These are phyloP conservation scores for Hirtodrosophila trivittata DNA, from an alignment of 2,888 invertebrate genomes.

Conservation along the genomic window DNA sequence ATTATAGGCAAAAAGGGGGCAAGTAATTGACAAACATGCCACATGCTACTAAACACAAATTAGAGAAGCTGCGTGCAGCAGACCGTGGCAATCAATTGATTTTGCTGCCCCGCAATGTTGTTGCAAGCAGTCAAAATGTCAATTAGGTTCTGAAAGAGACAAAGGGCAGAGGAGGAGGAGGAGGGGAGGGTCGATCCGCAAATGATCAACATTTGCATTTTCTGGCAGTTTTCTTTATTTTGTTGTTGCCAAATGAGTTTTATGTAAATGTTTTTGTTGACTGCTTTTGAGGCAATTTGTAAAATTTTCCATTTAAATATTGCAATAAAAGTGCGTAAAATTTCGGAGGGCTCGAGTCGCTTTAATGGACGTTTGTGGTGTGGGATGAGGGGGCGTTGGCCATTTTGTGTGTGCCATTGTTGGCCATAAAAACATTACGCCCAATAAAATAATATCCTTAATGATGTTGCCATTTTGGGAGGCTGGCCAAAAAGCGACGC, in stretches of 20 bases:
- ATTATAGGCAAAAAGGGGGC: constrained; percentile 57
- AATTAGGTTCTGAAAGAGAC: constrained; percentile 48
- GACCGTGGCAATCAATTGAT: constrained; percentile 69
- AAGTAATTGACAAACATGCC: constrained; percentile 78
- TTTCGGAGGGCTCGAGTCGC: constrained; percentile 33
- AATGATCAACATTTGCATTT: constrained; percentile 59
- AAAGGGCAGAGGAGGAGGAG: too few relatives aligned
- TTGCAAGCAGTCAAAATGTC: constrained; percentile 64
- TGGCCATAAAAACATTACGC: constrained; percentile 80
- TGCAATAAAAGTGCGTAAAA: constrained; percentile 55
- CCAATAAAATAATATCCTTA: constrained; percentile 80
- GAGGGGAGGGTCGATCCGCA: constrained; percentile 1
- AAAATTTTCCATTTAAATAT: constrained; percentile 45
- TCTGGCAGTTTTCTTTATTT: constrained; percentile 26
- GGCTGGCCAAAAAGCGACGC: constrained; percentile 30
- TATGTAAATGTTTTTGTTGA: constrained; percentile 55
- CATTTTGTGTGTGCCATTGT: constrained; percentile 61
- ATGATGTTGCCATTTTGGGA: constrained; percentile 55
- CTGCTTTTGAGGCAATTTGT: constrained; percentile 12
- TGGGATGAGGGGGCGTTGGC: constrained; percentile 3
- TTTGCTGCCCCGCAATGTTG: constrained; percentile 39
- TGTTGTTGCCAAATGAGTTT: constrained; percentile 46
- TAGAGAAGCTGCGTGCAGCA: constrained; percentile 51
- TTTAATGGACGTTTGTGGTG: constrained; percentile 22
- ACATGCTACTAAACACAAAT: constrained; percentile 77